Base-by-base conservation (phyloP, 1,140 invertebrate species). In the Trypoxylus dichotomus region DNA sequence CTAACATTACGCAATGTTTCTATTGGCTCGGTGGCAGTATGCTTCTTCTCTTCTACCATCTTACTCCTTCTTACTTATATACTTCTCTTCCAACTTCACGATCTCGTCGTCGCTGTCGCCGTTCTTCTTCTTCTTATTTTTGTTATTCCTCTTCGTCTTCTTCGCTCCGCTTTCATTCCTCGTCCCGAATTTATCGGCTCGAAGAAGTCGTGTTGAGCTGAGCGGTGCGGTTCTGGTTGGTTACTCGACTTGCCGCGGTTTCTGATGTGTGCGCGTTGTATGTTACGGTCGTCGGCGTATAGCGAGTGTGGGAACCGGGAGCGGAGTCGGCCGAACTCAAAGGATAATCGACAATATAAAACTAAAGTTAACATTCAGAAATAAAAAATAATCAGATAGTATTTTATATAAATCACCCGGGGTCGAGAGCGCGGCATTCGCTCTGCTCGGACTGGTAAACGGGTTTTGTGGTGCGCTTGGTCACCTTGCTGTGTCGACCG, bases 311-410 rank as follows among this genome's bases (percentile, higher is more conserved):
- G 84, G 84, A 85, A 85, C 82, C 84, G 79, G 83, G 82, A 84
- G 81, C 81, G 79, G 8, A 63, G 76, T 43, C 76, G 79, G 83
- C 80, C 80, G 79, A 83, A 79, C 80, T 85, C 84, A 85, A 85
- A 85, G 84, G 82, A 81, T 83, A 84, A 85, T 84, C 84, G 83
- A 85, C 84, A 85, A 84, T 85, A 85, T 85, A 85, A 85, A 85
- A 84, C 83, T 83, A 80, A 84, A 82, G 83, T 85, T 85, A 85
- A 85, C 84, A 84, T 85, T 85, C 83, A 84, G 82, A 85, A 85
- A 85, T 85, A 85, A 85, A 84, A 85, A 85, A 85, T 85, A 83
- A 85, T 85, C 84, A 83, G 84, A 84, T 82, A 84, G 79, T 82
- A 83, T 85, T 85, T 83, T 82, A 82, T 84, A 85, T 85, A 85